Base-by-base conservation (phyloP, 2,797 vertebrate genomes). In the Rhynchonycteris naso region DNA sequence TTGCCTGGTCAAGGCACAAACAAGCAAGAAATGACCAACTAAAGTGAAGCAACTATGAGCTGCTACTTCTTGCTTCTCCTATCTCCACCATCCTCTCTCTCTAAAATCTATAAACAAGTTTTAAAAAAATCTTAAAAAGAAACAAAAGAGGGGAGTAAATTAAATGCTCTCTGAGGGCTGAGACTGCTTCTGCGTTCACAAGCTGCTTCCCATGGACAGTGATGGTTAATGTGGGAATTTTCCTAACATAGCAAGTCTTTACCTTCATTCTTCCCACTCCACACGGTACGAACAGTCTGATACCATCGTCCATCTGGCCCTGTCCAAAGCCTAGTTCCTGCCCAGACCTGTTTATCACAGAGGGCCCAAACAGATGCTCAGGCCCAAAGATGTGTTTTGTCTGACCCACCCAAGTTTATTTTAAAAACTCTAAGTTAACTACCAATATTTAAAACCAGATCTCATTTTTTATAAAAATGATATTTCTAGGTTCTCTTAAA, bases 371-470 rank as follows among this genome's bases (percentile, higher is more conserved):
- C 14, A 79, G 35, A 88, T 91, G 65, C 21, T 72, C 43, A 83
- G 22, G 30, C 28, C 61, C 76, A 92, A 79, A 24, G 26, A 43
- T 43, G 28, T 78, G 30, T 72, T 80, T 82, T 90, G 14, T 86
- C 28, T 54, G 38, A 68, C 61, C 15, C 26, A 90, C 30, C 75
- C 14, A 87, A 38, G 80, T 87, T 54, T 93, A 50, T 63, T 91
- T 58, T 50, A 83, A 93, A 84, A 74, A 9, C 22, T 58, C 30
- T 26, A 24, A 84, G 28, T 96, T 91, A 92, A 80, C 0, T 90
- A 30, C 26, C 80, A 95, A 72, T 26, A 90, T 87, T 96, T 56
- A 94, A 96, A 93, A 96, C 83, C 75, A 87, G 54, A 56, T 75
- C 50, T 90, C 54, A 4, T 78, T 54, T 94, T 83, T 63, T 47